These are phyloP conservation scores for Cebidichthys violaceus DNA, from an alignment of 2,113 vertebrate genomes.

Conservation along the genomic window DNA sequence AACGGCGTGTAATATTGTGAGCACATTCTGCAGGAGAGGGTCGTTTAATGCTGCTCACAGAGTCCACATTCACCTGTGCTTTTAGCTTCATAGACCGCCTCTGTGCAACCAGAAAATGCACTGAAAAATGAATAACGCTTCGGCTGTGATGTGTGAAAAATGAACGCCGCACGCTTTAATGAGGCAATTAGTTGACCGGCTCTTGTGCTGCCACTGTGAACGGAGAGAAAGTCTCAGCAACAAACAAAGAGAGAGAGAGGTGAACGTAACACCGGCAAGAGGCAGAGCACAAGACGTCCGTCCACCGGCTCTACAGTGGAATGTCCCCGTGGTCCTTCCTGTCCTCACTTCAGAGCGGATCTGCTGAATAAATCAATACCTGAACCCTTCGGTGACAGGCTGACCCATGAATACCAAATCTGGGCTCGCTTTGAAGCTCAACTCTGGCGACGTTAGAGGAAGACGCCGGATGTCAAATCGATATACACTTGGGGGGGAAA, in stretches of 20 bases:
- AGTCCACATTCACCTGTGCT: not conserved
- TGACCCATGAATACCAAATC: conserved; percentile 35
- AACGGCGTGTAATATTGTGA: not conserved
- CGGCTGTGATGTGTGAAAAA: not conserved
- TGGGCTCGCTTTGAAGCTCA: conserved; percentile 10
- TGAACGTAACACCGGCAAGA: not conserved
- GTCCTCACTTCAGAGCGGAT: conserved; percentile 27
- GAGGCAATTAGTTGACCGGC: conserved; percentile 1
- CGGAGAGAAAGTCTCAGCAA: not conserved
- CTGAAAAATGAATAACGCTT: not conserved
- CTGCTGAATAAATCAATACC: conserved; percentile 57
- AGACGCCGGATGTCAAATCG: conserved; percentile 38
- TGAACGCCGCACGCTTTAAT: conserved; percentile 11
- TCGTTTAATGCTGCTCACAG: not conserved
- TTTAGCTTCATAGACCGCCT: not conserved
- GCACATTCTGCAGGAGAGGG: not conserved
- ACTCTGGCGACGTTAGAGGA: conserved; percentile 23
- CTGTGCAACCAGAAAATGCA: conserved; percentile 9
- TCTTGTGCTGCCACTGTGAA: not conserved
- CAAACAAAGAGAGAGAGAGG: not conserved
- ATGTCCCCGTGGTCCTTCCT: conserved; percentile 7
- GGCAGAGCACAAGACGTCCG: not conserved
- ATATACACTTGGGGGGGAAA: conserved; percentile 39
- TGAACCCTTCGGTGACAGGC: conserved; percentile 40
- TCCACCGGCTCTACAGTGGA: conserved; percentile 16